phyloP scores from a whole-genome alignment of 2,888 invertebrate species.

The Drosophila setosimentum region DNA sequence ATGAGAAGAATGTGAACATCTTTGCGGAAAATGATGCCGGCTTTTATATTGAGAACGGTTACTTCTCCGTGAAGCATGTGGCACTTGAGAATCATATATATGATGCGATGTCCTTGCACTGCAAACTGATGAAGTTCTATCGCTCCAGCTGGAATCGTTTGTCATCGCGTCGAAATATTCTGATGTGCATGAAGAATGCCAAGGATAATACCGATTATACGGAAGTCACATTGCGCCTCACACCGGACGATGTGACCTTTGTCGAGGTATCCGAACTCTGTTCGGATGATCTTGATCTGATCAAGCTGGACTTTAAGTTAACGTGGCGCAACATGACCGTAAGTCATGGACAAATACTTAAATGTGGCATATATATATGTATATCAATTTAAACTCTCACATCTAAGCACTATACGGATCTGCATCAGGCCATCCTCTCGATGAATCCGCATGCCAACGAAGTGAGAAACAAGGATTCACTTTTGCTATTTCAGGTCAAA shows the following conservation, averaged over 20 bases:
- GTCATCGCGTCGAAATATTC: conserved; percentile 74
- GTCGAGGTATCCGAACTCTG: conserved; percentile 80
- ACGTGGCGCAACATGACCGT: conserved; percentile 83
- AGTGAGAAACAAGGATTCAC: conserved; percentile 59
- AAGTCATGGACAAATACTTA: conserved; percentile 17
- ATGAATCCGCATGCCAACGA: conserved; percentile 64
- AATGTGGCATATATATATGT: no score
- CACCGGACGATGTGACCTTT: conserved; percentile 78
- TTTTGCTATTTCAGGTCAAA: conserved; percentile 65
- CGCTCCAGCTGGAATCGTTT: conserved; percentile 83
- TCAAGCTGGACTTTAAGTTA: conserved; percentile 68
- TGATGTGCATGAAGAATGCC: conserved; percentile 70
- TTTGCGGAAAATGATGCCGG: conserved; percentile 81
- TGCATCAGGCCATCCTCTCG: conserved; percentile 78
- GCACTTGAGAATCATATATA: conserved; percentile 80
- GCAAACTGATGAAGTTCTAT: conserved; percentile 74
- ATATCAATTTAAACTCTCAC: not conserved
- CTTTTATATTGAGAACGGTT: conserved; percentile 80
- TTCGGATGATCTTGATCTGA: conserved; percentile 68
- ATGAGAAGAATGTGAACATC: conserved; percentile 78
- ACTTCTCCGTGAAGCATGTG: conserved; percentile 80
- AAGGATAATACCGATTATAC: conserved; percentile 62
- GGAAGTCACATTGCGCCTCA: conserved; percentile 68
- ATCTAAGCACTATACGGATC: conserved; percentile 73
- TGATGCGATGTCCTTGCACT: conserved; percentile 75